phyloP scores from a whole-genome alignment of 2,888 invertebrate genomes.

The Helleia helle region DNA sequence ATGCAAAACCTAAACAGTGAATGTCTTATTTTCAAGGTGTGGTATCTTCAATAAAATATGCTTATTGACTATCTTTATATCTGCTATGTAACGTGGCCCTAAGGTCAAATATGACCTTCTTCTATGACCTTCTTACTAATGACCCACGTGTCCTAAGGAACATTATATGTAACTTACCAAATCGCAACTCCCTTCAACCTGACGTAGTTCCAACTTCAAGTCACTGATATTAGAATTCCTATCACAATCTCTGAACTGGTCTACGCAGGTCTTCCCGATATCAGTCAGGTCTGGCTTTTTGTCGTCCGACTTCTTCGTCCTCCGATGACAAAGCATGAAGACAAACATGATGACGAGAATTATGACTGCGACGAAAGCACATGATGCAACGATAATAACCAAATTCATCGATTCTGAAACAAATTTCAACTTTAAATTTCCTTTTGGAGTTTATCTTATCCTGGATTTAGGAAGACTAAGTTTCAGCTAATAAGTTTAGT shows the following conservation, averaged over 20 bases:
- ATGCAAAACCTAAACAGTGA: no score
- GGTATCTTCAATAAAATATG: no score
- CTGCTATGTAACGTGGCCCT: no score
- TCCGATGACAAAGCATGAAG: slow-evolving; percentile 81
- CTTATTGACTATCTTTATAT: no score
- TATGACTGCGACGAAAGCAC: slow-evolving; percentile 84
- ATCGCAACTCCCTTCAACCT: slow-evolving; percentile 85
- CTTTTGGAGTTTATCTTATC: no score
- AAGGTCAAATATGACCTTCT: no score
- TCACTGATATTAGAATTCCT: slow-evolving; percentile 93
- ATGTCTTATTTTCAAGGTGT: no score
- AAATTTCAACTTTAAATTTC: no score
- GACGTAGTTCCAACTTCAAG: slow-evolving; percentile 89
- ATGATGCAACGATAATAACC: slow-evolving; percentile 82
- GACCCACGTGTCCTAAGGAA: no score
- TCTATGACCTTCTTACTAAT: no score
- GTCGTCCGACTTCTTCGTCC: slow-evolving; percentile 65
- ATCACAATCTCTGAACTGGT: slow-evolving; percentile 82
- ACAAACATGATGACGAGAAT: slow-evolving; percentile 86
- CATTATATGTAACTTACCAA: slow-evolving; percentile 63
- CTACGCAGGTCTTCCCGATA: slow-evolving; percentile 43
- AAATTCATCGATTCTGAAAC: slow-evolving; percentile 81
- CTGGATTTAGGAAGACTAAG: no score
- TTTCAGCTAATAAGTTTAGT: no score
- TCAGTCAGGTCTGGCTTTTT: slow-evolving; percentile 73